phyloP scores from a whole-genome alignment of 2,888 invertebrate species.

The Caenorhabditis sp. region DNA sequence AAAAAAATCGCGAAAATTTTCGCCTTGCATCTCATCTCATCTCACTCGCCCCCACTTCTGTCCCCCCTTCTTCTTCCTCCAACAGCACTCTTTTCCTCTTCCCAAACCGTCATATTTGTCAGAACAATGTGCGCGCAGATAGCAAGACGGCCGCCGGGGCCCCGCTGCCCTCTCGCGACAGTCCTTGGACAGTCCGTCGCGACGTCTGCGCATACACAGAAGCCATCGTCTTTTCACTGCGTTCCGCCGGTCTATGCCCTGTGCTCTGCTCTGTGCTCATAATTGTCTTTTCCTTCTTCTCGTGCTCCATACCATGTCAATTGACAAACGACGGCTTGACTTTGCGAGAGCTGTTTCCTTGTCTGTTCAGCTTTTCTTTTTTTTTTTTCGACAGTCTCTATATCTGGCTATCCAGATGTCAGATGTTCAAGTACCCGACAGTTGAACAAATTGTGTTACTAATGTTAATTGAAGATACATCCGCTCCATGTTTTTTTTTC shows the following conservation, averaged over 20 bases:
- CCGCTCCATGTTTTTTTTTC: no score
- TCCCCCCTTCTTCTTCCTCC: background rate
- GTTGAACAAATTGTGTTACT: no score
- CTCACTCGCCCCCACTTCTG: constrained; percentile 12
- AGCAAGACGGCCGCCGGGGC: constrained; percentile 10
- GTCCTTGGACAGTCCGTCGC: constrained; percentile 33
- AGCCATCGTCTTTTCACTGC: background rate
- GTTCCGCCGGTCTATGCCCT: background rate
- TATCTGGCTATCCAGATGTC: no score
- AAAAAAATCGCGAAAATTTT: no score
- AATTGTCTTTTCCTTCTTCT: constrained; percentile 21
- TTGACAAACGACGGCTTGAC: background rate
- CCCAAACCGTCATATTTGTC: constrained; percentile 40
- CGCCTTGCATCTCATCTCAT: background rate
- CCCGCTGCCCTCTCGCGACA: background rate
- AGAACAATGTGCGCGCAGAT: constrained; percentile 43
- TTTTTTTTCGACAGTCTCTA: background rate
- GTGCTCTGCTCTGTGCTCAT: constrained; percentile 20
- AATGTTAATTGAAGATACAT: no score
- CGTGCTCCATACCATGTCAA: background rate
- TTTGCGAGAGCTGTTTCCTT: no score
- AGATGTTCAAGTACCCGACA: no score
- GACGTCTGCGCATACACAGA: constrained; percentile 30
- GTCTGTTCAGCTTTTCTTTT: background rate
- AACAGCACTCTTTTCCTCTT: no score